These are phyloP conservation scores for Apocheima hispidaria DNA, from an alignment of 2,888 invertebrate genomes.

Conservation along the genomic window DNA sequence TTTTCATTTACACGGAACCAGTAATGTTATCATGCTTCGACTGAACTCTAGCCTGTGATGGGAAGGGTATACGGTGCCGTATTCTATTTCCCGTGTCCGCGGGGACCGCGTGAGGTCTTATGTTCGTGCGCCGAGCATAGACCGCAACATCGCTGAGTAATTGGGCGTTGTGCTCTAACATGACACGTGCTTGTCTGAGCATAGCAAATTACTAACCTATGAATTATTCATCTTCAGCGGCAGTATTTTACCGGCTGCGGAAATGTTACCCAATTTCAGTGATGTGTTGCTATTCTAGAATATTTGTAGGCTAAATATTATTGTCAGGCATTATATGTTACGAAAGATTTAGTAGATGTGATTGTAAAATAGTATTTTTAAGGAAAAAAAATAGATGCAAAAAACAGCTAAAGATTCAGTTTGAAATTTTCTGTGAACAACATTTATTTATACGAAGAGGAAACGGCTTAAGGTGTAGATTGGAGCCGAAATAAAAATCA, in stretches of 20 bases:
- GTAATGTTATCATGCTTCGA: conserved; percentile 31
- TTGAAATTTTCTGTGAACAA: not conserved
- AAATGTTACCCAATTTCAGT: conserved; percentile 38
- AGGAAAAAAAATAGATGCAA: not conserved
- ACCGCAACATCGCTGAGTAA: conserved; percentile 52
- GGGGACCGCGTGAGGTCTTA: conserved; percentile 45
- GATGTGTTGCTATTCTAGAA: conserved; percentile 30
- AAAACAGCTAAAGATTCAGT: not conserved
- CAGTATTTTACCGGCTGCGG: conserved; percentile 36
- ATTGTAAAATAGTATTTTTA: not conserved
- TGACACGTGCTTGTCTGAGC: conserved; percentile 50
- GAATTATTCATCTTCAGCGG: conserved; percentile 46
- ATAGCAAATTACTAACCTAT: conserved; percentile 52
- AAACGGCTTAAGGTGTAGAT: conserved; percentile 9
- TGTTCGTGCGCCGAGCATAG: conserved; percentile 44
- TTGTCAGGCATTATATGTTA: not conserved
- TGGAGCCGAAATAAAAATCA: conserved; percentile 24
- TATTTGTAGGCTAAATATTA: conserved; percentile 11
- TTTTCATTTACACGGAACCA: conserved; percentile 20
- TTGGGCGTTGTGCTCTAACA: conserved; percentile 51
- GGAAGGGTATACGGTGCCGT: conserved; percentile 43
- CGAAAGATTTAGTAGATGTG: not conserved
- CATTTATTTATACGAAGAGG: conserved; percentile 4
- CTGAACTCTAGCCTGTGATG: conserved; percentile 25
- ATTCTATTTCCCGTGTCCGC: conserved; percentile 42